Percentiles rank a stretch among this genome's conserved stretches.
Evolutionary conservation across 2,113 vertebrate genomes (phyloP).

Genomic region (Anolis carolinensis): DNA sequence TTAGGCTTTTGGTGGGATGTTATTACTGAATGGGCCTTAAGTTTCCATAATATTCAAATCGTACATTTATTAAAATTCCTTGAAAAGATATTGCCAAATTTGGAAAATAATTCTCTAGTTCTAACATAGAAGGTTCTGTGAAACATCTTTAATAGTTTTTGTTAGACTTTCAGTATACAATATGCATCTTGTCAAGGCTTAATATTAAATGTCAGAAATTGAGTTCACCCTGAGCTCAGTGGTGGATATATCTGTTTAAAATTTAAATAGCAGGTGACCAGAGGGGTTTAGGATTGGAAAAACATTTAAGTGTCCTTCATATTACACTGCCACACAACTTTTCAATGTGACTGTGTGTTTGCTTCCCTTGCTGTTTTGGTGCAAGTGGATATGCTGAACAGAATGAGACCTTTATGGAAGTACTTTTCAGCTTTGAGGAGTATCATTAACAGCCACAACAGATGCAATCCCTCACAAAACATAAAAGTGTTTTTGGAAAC

Average conservation of each 20-base stretch:
- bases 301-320: slow-evolving; percentile 76
- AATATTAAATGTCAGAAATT: slow-evolving; percentile 27
- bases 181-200: slow-evolving; percentile 13
- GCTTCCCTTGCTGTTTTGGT: slow-evolving; percentile 30
- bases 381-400: neutral
- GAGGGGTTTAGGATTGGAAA: slow-evolving; percentile 29
- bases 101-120: slow-evolving; percentile 39
- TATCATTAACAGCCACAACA: neutral
- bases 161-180: slow-evolving; percentile 32
- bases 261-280: slow-evolving; percentile 22
- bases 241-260: slow-evolving; percentile 44
- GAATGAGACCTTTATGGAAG: neutral
- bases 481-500: slow-evolving; percentile 13
- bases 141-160: slow-evolving; percentile 25
- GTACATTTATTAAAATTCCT: slow-evolving; percentile 9
- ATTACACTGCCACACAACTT: slow-evolving; percentile 26
- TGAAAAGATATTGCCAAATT: slow-evolving; percentile 53
- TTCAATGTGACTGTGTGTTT: neutral
- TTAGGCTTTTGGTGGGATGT: neutral
- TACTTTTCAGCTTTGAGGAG: slow-evolving; percentile 27
- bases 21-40: slow-evolving; percentile 23
- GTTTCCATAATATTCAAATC: slow-evolving; percentile 21
- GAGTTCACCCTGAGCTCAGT: neutral
- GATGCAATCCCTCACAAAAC: neutral
- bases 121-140: slow-evolving; percentile 33